Percentiles rank a stretch among this genome's conserved stretches.
Conservation (phyloP, 2,113 vertebrate species). For the Pyxicephalus adspersus region DNA sequence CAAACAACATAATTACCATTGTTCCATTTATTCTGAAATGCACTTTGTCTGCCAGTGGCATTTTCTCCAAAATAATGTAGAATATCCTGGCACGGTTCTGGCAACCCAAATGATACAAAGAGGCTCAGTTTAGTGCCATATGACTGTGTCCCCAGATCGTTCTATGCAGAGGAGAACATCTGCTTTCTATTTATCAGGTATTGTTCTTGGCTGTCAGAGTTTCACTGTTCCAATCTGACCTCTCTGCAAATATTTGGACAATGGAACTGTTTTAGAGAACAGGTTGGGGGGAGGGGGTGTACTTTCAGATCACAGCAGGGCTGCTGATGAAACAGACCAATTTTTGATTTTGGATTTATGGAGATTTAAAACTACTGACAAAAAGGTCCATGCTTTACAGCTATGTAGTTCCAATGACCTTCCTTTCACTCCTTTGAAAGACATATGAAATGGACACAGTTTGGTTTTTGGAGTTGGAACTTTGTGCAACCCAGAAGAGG, state of each 20-base stretch:
- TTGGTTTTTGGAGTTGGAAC: too few species aligned
- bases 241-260: conserved; percentile 51
- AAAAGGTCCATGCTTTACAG: neutral
- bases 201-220: conserved; percentile 46
- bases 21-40: neutral
- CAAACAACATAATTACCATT: neutral
- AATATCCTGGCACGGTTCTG: neutral
- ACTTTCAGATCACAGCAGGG: conserved; percentile 3
- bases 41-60: neutral
- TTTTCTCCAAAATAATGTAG: neutral
- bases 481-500: too few species aligned
- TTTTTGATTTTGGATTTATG: neutral
- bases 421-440: too few species aligned
- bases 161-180: conserved; percentile 36
- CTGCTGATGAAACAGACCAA: neutral
- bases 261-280: conserved; percentile 23
- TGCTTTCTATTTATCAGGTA: conserved; percentile 50
- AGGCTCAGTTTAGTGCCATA: conserved; percentile 2
- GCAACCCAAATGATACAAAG: conserved; percentile 1
- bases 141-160: conserved; percentile 33
- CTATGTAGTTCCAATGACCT: neutral
- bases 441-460: too few species aligned
- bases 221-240: conserved; percentile 40
- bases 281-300: neutral
- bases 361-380: neutral